phyloP scores from a whole-genome alignment of 2,797 vertebrate species.

The Steatocranus sp. region DNA sequence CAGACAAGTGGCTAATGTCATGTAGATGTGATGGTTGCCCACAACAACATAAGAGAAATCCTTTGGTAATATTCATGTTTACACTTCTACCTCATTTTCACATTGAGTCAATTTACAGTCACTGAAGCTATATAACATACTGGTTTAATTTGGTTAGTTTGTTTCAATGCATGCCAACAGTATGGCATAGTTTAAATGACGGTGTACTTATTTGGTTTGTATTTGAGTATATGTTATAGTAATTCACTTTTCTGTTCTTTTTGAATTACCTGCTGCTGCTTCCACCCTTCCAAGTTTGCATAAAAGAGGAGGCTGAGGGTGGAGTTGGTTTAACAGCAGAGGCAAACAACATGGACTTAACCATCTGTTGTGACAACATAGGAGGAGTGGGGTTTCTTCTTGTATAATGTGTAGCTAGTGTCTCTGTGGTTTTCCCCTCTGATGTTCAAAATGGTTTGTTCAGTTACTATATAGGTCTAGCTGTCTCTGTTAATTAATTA shows the following conservation, averaged over 20 bases:
- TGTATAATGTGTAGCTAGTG: background rate
- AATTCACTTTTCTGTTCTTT: background rate
- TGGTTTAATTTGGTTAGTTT: background rate
- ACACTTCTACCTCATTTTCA: background rate
- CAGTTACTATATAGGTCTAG: background rate
- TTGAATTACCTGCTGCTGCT: background rate
- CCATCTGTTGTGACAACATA: background rate
- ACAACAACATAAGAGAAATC: rapidly evolving
- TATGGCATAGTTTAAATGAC: background rate
- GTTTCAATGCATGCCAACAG: background rate
- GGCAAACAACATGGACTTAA: background rate
- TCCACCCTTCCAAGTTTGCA: background rate
- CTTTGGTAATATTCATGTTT: background rate
- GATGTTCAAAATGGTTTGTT: background rate
- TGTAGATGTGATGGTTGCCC: background rate
- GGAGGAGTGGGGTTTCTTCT: background rate
- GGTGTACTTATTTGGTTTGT: background rate
- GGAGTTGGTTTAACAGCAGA: background rate
- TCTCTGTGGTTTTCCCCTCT: background rate
- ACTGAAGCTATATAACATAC: background rate
- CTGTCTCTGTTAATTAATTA: background rate
- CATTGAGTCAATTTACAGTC: background rate
- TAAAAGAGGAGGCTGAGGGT: background rate
- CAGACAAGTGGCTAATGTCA: background rate
- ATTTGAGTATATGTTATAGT: background rate